phyloP scores from a whole-genome alignment of 1,140 invertebrate species.

The Hermetia illucens region DNA sequence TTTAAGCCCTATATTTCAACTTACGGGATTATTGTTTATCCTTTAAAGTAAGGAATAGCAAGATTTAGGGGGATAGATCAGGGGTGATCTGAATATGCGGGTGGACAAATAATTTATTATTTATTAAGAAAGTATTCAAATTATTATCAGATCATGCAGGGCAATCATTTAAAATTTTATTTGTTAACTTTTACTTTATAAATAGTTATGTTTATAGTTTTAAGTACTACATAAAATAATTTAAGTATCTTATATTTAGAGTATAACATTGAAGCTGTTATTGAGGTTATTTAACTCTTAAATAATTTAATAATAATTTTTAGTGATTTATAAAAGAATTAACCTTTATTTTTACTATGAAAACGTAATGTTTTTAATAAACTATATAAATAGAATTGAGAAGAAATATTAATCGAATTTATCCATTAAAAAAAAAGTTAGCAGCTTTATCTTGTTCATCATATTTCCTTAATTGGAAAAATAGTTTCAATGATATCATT shows the following conservation, averaged over 20 bases:
- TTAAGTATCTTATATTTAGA: constrained; percentile 43
- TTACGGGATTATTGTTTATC: constrained; percentile 11
- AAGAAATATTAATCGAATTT: constrained; percentile 36
- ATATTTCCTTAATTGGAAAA: constrained; percentile 34
- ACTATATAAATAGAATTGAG: constrained; percentile 38
- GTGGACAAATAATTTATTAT: constrained; percentile 17
- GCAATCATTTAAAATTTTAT: constrained; percentile 35
- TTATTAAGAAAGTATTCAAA: constrained; percentile 9
- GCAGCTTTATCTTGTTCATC: constrained; percentile 32
- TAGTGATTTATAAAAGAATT: constrained; percentile 32
- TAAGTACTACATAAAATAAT: constrained; percentile 28
- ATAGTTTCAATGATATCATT: constrained; percentile 32
- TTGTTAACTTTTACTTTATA: constrained; percentile 32
- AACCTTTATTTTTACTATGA: constrained; percentile 37
- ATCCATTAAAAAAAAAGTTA: constrained; percentile 36
- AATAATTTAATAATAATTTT: constrained; percentile 15
- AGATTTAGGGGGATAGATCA: constrained; percentile 22
- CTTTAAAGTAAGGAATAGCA: neutral
- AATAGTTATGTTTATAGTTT: constrained; percentile 27
- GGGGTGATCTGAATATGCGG: constrained; percentile 28
- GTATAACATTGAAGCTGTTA: constrained; percentile 44
- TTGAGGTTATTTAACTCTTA: constrained; percentile 27
- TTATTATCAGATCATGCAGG: constrained; percentile 17
- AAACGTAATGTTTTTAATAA: constrained; percentile 41
- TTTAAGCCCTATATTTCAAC: constrained; percentile 26